A percentile compares a stretch with the other conserved stretches of the same genome.
Conservation (phyloP, 2,888 invertebrate species). For the Drosophila pseudotakahashii region DNA sequence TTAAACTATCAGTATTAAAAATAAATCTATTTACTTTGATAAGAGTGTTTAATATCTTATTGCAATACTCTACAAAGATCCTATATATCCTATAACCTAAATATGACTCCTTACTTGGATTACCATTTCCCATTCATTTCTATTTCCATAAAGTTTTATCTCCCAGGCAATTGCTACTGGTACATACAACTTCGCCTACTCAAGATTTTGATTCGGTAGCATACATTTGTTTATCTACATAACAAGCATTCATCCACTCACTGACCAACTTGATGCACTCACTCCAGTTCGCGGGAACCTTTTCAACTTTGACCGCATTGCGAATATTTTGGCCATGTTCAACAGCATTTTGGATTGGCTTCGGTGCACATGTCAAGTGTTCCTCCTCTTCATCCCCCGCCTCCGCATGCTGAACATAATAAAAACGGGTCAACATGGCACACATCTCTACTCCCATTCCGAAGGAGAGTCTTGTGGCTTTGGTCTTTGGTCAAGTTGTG, state of each 20-base stretch:
- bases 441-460: constrained; percentile 65
- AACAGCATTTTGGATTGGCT: constrained; percentile 63
- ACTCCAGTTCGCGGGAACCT: constrained; percentile 38
- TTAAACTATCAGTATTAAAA: no score
- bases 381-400: constrained; percentile 22
- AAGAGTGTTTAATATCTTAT: no score
- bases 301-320: constrained; percentile 69
- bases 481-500: constrained; percentile 22
- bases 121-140: no score
- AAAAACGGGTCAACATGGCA: constrained; percentile 73
- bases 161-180: constrained; percentile 22
- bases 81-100: no score
- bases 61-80: no score
- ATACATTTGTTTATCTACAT: constrained; percentile 53
- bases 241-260: constrained; percentile 48
- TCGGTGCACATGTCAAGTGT: constrained; percentile 68
- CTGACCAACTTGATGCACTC: constrained; percentile 25
- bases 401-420: constrained; percentile 38
- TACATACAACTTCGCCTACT: constrained; percentile 23
- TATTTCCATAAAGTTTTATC: background rate
- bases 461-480: constrained; percentile 30
- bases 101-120: no score
- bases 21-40: no score
- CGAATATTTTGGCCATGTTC: constrained; percentile 56
- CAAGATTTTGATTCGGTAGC: constrained; percentile 33